Evolutionary conservation across 2,797 vertebrate species (phyloP), one percentile per base, ranked within the genome.

Genomic region (Typhlichthys subterraneus): DNA sequence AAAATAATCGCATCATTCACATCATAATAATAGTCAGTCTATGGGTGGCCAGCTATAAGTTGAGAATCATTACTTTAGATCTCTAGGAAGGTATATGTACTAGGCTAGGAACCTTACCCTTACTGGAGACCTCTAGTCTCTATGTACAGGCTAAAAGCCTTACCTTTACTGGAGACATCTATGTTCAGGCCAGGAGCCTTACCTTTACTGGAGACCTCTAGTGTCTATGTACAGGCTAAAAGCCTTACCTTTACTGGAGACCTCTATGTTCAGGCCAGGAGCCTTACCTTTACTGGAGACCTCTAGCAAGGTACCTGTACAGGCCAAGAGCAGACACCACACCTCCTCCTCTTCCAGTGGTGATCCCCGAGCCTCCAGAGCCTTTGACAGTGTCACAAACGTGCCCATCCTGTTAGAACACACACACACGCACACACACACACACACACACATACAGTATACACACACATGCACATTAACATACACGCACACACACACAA

Each of bases 321-420:
- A 89, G 68, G 92, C 76, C 1, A 90, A 84, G 71, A 97, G 88
- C 38, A 97, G 84, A 76, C 94, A 93, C 95, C 96, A 98, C 76
- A 97, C 90, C 81, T 97, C 94, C 13, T 93, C 93, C 73, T 97
- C 95, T 15, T 93, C 93, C 73, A 98, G 82, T 38, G 94, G 89
- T 52, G 93, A 91, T 51, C 92, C 95, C 85, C 91, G 92, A 72
- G 87, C 91, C 87, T 95, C 93, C 82, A 97, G 74, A 83, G 93
- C 93, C 63, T 95, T 93, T 15, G 93, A 90, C 89, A 98, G 91
- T 65, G 94, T 95, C 88, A 96, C 94, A 59, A 93, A 94, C 2
- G 88, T 92, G 23, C 77, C 95, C 94, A 96, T 95, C 38, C 89
- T 93, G 67, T 53, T 62, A 57, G 45, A n/a, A 67, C 31, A 56